Evolutionary conservation across 2,888 invertebrate species (phyloP), one percentile per base, ranked within the genome.

Genomic region (Drosophila kokeensis): DNA sequence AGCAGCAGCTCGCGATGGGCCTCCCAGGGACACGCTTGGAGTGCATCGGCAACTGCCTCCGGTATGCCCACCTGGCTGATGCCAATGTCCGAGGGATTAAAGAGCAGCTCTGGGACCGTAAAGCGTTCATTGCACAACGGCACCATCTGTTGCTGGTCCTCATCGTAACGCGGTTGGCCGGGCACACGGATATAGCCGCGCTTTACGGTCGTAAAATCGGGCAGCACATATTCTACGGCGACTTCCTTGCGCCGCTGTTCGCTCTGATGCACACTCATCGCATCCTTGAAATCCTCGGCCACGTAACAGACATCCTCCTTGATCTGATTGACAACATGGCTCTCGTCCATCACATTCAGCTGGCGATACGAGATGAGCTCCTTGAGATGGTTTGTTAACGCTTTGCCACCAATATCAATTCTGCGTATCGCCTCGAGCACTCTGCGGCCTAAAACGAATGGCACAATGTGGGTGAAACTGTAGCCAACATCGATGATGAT

Each of bases 221-320:
- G 99, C 60, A 99, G 93, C 0, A 99, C 96, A 92, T 99, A 99
- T 91, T 99, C 99, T 80, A 96, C 94, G 5, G 96, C 95, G 64
- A 98, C 96, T 6, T 95, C 95, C 90, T 96, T 96, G 42, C 95
- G 95, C 38, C 95, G 93, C 24, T 94, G 94, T 92, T 94, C 94
- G 64, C 92, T 93, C 73, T 94, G 94, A 24, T 97, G 95, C 54
- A 94, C 94, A 67, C 95, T 94, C 95, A 98, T 96, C 84, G 99
- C 98, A 27, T 94, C 94, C 87, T 95, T 95, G 88, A 98, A 98
- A 91, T 99, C 94, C 80, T 95, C 94, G 0, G 99, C 96, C 0
- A 99, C 98, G 94, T 96, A 99, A 92, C 99, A 99, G 0, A 97
- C 96, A 92, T 99, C 99, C 93, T 99, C 99, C 93, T 99, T 99